phyloP scores from a whole-genome alignment of 2,888 invertebrate genomes.

The Dorcus hopei region DNA sequence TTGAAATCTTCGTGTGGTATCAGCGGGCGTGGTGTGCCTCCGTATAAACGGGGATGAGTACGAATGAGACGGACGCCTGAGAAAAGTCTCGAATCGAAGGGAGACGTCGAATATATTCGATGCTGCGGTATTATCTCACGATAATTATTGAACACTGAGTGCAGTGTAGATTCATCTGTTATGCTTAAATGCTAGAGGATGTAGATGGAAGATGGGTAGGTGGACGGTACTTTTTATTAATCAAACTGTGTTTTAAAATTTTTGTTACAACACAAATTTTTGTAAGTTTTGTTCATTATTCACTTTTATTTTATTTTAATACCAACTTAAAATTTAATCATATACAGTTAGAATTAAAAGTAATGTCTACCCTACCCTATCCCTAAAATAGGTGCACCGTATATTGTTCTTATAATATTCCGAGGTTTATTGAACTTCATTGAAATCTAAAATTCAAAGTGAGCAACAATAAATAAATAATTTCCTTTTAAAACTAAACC shows the following conservation, averaged over 20 bases:
- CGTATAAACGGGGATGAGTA: conserved; percentile 16
- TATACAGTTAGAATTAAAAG: no score
- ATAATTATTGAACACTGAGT: conserved; percentile 27
- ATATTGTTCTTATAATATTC: no score
- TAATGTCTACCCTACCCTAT: no score
- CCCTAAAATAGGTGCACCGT: no score
- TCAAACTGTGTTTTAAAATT: neutral
- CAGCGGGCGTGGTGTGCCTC: conserved; percentile 25
- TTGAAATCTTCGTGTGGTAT: conserved; percentile 43
- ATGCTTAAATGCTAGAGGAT: conserved; percentile 23
- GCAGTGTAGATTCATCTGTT: conserved; percentile 24
- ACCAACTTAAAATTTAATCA: no score
- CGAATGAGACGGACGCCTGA: conserved; percentile 14
- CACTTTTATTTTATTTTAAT: no score
- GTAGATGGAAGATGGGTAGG: conserved; percentile 15
- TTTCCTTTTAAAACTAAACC: no score
- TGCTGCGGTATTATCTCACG: conserved; percentile 25
- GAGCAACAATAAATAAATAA: no score
- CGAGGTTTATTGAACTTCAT: no score
- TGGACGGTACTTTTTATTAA: conserved; percentile 6
- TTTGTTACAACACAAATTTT: neutral
- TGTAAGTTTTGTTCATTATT: neutral
- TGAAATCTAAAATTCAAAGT: no score
- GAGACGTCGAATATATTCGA: conserved; percentile 16
- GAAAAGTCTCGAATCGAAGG: conserved; percentile 4